Evolutionary conservation across 1,140 invertebrate species (phyloP).

Genomic region (Ruditapes philippinarum): DNA sequence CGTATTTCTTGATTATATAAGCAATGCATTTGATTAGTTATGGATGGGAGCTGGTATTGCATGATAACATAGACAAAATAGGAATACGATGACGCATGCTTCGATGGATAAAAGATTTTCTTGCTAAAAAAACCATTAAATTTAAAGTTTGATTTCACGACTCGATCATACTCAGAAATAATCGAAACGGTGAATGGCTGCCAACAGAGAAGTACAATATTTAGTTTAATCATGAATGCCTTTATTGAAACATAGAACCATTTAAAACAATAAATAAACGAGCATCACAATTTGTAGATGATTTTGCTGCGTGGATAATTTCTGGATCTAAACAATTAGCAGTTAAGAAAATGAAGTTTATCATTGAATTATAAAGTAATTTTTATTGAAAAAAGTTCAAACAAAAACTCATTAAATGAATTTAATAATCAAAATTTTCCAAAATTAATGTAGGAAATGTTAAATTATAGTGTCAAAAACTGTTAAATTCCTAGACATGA

Average conservation of each 20-base stretch:
- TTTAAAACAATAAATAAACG: neutral
- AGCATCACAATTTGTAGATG: neutral
- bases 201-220: constrained; percentile 17
- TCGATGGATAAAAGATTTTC: constrained; percentile 1
- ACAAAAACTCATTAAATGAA: no score
- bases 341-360: neutral
- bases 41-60: constrained; percentile 1
- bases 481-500: no score
- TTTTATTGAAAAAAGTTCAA: no score
- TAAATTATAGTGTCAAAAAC: no score
- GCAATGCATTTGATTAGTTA: constrained; percentile 34
- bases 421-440: no score
- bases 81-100: neutral
- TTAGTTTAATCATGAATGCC: constrained; percentile 9
- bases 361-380: neutral
- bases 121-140: neutral
- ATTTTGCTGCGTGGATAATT: neutral
- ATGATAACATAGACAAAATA: neutral
- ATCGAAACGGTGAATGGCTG: constrained; percentile 12
- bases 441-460: no score
- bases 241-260: neutral
- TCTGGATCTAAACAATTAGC: neutral
- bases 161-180: neutral
- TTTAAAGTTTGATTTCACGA: no score
- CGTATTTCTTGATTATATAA: constrained; percentile 31